Conservation (phyloP, 2,113 vertebrate species). For the Cephalopterus ornatus region DNA sequence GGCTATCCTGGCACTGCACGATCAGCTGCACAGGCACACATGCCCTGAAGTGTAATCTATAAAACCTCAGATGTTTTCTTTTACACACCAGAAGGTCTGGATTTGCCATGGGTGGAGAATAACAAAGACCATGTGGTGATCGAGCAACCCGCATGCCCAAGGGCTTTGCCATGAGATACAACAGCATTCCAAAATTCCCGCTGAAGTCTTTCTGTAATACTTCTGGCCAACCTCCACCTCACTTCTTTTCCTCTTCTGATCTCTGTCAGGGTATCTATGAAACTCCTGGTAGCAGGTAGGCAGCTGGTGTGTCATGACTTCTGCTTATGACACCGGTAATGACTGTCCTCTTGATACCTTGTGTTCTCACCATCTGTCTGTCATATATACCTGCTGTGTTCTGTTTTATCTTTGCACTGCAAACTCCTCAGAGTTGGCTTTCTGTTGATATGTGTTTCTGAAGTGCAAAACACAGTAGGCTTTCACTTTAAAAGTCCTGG, state of each 20-base stretch:
- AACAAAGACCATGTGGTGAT: background rate
- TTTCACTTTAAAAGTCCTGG: background rate
- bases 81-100: background rate
- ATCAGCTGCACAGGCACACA: background rate
- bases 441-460: background rate
- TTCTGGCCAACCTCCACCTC: background rate
- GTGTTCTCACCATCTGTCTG: background rate
- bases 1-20: background rate
- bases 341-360: background rate
- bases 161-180: background rate
- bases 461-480: background rate
- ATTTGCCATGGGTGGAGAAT: background rate
- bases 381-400: background rate
- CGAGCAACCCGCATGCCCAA: background rate
- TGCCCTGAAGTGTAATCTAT: background rate
- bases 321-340: background rate
- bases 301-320: background rate
- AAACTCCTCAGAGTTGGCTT: background rate
- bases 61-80: background rate
- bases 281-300: background rate
- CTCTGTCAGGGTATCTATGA: background rate
- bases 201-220: background rate
- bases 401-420: background rate
- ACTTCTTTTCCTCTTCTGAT: background rate
- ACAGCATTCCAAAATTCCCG: background rate